These are phyloP conservation scores for Phalacrocorax pelagicus DNA, from an alignment of 2,113 vertebrate genomes.

Conservation along the genomic window DNA sequence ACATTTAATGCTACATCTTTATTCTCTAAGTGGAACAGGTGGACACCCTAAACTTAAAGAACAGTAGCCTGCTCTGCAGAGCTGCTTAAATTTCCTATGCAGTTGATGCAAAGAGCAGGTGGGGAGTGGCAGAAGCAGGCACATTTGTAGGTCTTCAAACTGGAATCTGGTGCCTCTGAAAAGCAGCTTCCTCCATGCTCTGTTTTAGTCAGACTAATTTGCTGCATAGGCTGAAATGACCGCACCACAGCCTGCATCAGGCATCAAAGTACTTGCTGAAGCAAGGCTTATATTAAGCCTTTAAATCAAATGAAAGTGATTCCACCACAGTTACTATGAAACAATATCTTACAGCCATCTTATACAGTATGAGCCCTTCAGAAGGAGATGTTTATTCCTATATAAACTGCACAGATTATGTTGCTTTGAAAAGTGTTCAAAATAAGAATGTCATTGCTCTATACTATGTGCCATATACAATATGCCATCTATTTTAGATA, in stretches of 20 bases:
- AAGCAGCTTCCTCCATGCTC: background rate
- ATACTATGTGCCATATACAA: background rate
- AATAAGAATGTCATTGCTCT: background rate
- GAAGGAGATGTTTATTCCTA: background rate
- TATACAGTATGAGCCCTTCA: background rate
- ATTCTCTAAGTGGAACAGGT: background rate
- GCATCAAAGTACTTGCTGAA: background rate
- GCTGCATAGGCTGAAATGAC: background rate
- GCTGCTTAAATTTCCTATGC: background rate
- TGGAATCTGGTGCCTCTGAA: background rate
- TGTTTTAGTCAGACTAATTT: background rate
- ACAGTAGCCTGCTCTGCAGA: background rate
- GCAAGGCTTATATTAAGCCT: background rate
- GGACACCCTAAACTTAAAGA: background rate
- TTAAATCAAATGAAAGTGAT: background rate
- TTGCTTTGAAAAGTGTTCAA: background rate
- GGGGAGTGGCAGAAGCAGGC: background rate
- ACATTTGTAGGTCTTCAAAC: background rate
- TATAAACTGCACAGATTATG: background rate
- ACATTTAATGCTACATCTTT: background rate
- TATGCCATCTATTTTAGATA: background rate
- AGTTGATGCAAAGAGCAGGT: background rate
- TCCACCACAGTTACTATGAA: background rate
- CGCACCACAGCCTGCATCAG: background rate
- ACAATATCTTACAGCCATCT: background rate